Evolutionary conservation across 1,140 invertebrate species (phyloP), one percentile per base, ranked within the genome.

Genomic region (Achatina immaculata): DNA sequence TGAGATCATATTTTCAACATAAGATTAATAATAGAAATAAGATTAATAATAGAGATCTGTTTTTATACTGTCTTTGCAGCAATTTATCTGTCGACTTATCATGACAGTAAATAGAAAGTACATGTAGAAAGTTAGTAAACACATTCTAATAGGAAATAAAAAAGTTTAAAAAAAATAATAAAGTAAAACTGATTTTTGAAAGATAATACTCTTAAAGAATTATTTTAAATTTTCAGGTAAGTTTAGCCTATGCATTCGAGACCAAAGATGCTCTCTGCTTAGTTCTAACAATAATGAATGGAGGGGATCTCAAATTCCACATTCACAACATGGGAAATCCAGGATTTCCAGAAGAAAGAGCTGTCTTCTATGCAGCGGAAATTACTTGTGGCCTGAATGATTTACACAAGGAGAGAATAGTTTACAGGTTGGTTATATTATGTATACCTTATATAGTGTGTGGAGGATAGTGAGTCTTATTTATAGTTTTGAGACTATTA

Each of bases 231-330:
- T 89, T 91, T 28, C 88, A 94, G 94, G 94, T 99, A 40, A 99
- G 97, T 92, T 92, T 99, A 88, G 98, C 98, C 38, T 99, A 99
- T 92, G 98, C 98, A 73, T 99, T 99, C 92, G 98, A 99, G 92
- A 99, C 98, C 21, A 99, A 99, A 92, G 98, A 99, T 92, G 97
- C 98, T 11, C 93, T 99, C 19, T 99, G 98, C 93, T 93, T 99
- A 85, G 98, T 99, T 3, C 93, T 99, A 81, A 99, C 98, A 71
- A 97, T 99, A 83, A 99, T 99, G 98, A 99, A 99, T 92, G 98
- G 98, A 73, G 98, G 98, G 51, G 98, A 99, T 92, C 93, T 99
- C 66, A 99, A 99, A 92, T 99, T 99, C 92, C 98, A 99, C 92
- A 99, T 99, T 87, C 99, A 99, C 92, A 99, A 99, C 91, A 99